Evolutionary conservation across 2,113 vertebrate species (phyloP), one percentile per base, ranked within the genome.

Genomic region (Solea senegalensis): DNA sequence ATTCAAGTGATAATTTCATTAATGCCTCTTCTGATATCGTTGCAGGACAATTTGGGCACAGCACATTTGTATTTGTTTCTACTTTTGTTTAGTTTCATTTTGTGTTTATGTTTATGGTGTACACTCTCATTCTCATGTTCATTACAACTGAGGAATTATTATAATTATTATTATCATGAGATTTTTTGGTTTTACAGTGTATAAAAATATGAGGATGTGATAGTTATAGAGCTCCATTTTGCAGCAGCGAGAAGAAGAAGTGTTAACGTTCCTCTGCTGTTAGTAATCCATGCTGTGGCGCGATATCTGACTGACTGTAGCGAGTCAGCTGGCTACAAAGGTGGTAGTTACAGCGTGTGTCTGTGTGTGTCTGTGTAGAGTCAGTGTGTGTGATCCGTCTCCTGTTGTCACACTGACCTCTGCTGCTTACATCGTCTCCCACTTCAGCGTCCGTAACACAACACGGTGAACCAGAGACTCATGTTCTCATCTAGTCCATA

Each of bases 321-420:
- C 67, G 78, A 64, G 64, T 72, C 58, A 74, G 34, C 9, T 45
- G 54, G 53, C 61, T 78, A 74, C 28, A 63, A 81, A 74, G 71
- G 75, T 50, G 54, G 39, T 52, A 45, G 58, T n/a, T 39, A n/a
- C 3, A 26, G 54, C 14, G n/a, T 56, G n/a, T 63, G 51, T 41
- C 43, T 73, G 52, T 57, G 66, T 54, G 61, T 39, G 21, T 34
- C 9, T 58, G 60, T 57, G 57, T 46, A 1, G 34, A n/a, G 56
- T 44, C 56, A 16, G 16, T 67, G 45, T 57, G 5, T 72, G 8
- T 27, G 63, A 72, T 82, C 71, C 73, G 65, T 78, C 80, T 88
- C 69, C 63, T 81, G 88, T 83, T 85, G 83, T 90, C 81, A 92
- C 85, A 90, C 86, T 92, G 90, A 92, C 90, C 84, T 93, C 90